Percentiles rank a stretch among this genome's conserved stretches.
Conservation (phyloP, 2,888 invertebrate species). For the Colostygia pectinataria region DNA sequence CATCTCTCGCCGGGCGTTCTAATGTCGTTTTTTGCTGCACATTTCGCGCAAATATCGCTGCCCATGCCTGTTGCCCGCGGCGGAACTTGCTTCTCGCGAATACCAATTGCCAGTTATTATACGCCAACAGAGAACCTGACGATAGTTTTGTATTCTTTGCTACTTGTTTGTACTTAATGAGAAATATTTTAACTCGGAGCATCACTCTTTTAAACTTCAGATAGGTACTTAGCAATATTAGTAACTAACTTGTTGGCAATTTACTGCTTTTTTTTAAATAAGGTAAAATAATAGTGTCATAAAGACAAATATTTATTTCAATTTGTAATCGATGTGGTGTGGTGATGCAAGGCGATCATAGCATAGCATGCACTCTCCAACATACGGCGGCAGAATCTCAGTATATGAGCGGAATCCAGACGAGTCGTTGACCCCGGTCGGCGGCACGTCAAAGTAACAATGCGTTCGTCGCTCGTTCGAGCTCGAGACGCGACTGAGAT, state of each 20-base stretch:
- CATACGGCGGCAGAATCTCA: conserved; percentile 52
- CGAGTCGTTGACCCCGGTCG: conserved; percentile 74
- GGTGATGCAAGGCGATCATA: conserved; percentile 28
- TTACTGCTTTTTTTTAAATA: too few relatives aligned
- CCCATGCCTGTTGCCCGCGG: conserved; percentile 35
- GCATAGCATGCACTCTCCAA: conserved; percentile 28
- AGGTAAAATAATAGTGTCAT: too few relatives aligned
- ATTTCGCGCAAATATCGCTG: conserved; percentile 32
- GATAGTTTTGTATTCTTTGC: conserved; percentile 12
- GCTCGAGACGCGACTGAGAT: conserved; percentile 49
- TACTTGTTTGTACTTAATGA: not conserved
- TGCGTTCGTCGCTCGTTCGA: conserved; percentile 60
- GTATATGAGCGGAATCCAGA: conserved; percentile 76
- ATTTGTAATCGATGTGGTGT: conserved; percentile 17
- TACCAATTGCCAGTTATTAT: conserved; percentile 29
- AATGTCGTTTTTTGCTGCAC: conserved; percentile 58
- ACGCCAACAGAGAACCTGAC: conserved; percentile 18
- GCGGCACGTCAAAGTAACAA: conserved; percentile 79
- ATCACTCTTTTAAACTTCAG: not conserved
- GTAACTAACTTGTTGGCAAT: too few relatives aligned
- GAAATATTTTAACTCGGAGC: not conserved
- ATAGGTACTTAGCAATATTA: too few relatives aligned
- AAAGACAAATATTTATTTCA: not conserved
- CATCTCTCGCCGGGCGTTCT: conserved; percentile 47
- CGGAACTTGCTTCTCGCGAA: conserved; percentile 35